These are phyloP conservation scores for Diphyllodes magnificus DNA, from an alignment of 2,113 vertebrate genomes.

Conservation along the genomic window DNA sequence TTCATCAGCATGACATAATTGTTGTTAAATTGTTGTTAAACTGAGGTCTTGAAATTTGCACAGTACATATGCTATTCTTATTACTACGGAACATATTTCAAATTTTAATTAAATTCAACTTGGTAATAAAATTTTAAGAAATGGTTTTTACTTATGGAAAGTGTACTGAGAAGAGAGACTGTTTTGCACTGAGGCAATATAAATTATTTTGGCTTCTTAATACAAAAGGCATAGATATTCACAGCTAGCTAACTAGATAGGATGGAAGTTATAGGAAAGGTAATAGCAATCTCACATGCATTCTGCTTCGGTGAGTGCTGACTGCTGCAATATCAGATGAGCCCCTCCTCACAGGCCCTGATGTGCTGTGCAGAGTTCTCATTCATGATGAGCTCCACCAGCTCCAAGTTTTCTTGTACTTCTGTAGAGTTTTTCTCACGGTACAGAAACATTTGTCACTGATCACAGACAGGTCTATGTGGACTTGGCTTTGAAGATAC, in stretches of 20 bases:
- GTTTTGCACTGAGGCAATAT: accelerated
- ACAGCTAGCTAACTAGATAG: not conserved
- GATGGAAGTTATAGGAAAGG: not conserved
- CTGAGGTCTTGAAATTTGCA: not conserved
- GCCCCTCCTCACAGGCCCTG: no score
- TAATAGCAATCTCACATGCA: not conserved
- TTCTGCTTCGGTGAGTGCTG: not conserved
- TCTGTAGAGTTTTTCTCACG: not conserved
- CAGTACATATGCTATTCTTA: not conserved
- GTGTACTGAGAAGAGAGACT: not conserved
- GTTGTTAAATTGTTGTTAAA: not conserved
- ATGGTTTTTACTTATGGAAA: not conserved
- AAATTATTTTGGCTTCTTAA: not conserved
- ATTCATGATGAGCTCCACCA: not conserved
- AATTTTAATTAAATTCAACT: not conserved
- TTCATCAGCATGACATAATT: not conserved
- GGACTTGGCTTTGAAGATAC: not conserved
- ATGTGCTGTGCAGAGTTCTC: not conserved
- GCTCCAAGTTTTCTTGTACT: not conserved
- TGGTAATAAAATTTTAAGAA: not conserved
- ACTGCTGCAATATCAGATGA: not conserved
- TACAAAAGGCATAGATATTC: not conserved
- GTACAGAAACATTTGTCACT: not conserved
- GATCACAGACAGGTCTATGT: not conserved
- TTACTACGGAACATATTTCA: not conserved